Percentiles rank a stretch among this genome's conserved stretches.
Conservation (phyloP, 2,113 vertebrate species). For the Conger conger region DNA sequence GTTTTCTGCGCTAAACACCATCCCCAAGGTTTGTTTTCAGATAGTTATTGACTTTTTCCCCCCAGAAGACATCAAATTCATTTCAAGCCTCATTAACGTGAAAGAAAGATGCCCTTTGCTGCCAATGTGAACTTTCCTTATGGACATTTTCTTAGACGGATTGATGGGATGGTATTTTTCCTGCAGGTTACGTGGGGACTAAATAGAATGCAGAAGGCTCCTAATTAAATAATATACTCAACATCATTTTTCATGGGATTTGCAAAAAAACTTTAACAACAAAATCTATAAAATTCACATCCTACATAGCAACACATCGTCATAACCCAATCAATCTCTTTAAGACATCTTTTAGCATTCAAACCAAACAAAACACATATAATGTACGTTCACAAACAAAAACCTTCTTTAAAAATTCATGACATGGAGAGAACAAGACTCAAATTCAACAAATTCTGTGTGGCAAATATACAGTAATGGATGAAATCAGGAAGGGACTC, state of each 20-base stretch:
- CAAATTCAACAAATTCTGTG: neutral
- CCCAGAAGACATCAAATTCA: neutral
- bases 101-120: neutral
- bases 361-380: too few species aligned
- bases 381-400: too few species aligned
- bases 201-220: neutral
- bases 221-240: neutral
- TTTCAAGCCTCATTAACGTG: conserved; percentile 1
- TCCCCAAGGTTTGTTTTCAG: conserved; percentile 6
- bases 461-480: too few species aligned
- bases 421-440: neutral
- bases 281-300: too few species aligned
- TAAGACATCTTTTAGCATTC: too few species aligned
- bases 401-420: too few species aligned
- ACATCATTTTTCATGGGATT: too few species aligned
- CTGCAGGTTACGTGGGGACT: neutral
- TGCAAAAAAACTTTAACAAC: too few species aligned
- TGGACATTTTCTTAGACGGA: neutral
- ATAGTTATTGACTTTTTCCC: neutral
- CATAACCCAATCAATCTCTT: too few species aligned
- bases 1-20: neutral
- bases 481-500: too few species aligned
- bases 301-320: too few species aligned
- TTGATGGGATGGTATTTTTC: neutral
- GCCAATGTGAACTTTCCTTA: neutral